These are phyloP conservation scores for Nemotelus pantherinus DNA, from an alignment of 2,888 invertebrate genomes.

Conservation along the genomic window DNA sequence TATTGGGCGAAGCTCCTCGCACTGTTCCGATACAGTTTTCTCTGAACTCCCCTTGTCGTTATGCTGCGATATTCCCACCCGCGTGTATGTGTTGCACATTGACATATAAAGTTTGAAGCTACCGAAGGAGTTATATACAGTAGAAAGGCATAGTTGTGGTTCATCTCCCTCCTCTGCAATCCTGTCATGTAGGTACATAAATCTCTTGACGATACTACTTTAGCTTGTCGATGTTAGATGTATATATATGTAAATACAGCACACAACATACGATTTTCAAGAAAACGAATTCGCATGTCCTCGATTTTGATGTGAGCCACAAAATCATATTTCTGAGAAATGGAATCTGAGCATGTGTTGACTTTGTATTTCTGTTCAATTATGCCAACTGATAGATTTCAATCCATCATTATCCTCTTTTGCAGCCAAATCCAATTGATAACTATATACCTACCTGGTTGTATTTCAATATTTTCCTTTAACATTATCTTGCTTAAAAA, in stretches of 20 bases:
- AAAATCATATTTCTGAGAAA: too few species aligned
- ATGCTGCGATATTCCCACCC: not conserved
- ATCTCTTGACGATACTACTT: conserved; percentile 11
- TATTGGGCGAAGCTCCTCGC: conserved; percentile 44
- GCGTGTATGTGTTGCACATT: conserved; percentile 48
- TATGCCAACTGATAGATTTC: too few species aligned
- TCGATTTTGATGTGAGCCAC: too few species aligned
- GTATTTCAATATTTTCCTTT: too few species aligned
- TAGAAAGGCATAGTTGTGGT: conserved; percentile 45
- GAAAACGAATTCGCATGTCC: not conserved
- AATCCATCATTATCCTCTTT: too few species aligned
- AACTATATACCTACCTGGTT: too few species aligned
- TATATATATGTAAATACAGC: not conserved
- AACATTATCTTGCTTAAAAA: too few species aligned
- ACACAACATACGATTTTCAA: not conserved
- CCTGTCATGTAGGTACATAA: conserved; percentile 18
- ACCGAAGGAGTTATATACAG: conserved; percentile 47
- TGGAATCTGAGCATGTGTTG: too few species aligned
- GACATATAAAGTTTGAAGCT: conserved; percentile 49
- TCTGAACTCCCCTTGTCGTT: conserved; percentile 24
- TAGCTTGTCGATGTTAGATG: conserved; percentile 12
- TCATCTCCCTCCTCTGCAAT: conserved; percentile 40
- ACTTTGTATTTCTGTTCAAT: too few species aligned
- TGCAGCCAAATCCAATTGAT: too few species aligned
- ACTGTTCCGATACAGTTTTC: conserved; percentile 40